Base-by-base conservation (phyloP, 2,888 invertebrate species). In the Sarcophaga caerulescens region DNA sequence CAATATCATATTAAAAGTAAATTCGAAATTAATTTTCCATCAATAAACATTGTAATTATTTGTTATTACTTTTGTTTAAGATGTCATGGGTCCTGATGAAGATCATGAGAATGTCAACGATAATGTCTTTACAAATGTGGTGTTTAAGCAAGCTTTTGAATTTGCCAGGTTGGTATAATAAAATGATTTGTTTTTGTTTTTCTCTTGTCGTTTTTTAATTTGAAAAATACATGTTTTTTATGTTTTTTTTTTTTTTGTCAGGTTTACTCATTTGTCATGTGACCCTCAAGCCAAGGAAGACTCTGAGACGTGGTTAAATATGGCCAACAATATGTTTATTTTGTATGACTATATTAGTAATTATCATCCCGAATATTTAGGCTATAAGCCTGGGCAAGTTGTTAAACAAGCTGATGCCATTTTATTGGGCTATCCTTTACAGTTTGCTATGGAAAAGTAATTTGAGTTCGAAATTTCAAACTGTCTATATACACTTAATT, bases 51-150 rank as follows among this genome's bases (percentile, higher is more conserved):
- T 2, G 2, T 35, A 35, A 35, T 35, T 35, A 10, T 35, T 35
- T 35, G 8, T 35, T 35, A 35, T 35, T 35, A 35, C 2, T 35
- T 65, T 65, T 75, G 25, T 14, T 23, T 63, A 89, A 95, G 94
- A 94, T 91, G 94, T 95, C 5, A 95, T 95, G 95, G 95, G 95
- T 1, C 95, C 95, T 0, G 95, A 95, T 87, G 95, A 95, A 93
- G 95, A 95, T 89, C 95, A 95, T 89, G 92, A 90, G 35, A 94
- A 95, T 88, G 92, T 95, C 2, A 94, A 94, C 23, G 95, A 95
- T 84, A 95, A 95, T 5, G 94, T 93, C 0, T 95, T 94, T 86
- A 95, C 95, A 2, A 95, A 95, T 89, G 94, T 95, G 0, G 93
- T 94, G 0, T 94, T 94, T 57, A 94, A 94, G 59, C 94, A 94